Base-by-base conservation (phyloP, 2,888 invertebrate species). In the Agrochola lota region DNA sequence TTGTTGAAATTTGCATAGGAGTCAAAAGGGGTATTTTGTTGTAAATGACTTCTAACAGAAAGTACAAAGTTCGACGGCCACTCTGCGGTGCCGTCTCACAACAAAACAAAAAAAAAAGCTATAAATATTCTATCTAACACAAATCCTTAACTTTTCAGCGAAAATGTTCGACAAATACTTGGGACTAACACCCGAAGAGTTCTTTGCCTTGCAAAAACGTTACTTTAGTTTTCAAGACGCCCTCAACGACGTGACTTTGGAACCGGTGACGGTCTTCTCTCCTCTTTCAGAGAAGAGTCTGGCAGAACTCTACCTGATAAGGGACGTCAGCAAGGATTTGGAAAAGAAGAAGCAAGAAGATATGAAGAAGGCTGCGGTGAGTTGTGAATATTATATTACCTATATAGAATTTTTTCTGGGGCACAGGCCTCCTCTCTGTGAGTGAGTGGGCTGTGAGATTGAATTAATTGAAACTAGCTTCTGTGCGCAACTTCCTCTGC, bases 301-400 rank as follows among this genome's bases (percentile, higher is more conserved):
- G 0, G 87, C 91, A 0, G 94, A 95, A 63, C 62, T 96, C 26
- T 17, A 83, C 0, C 87, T 96, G 12, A 94, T 94, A 15, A 91
- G 96, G 40, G 93, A 93, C 71, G 91, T 95, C 46, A 95, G 94
- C 81, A 81, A 63, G 43, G 89, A 91, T 0, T 77, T 96, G 71
- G 94, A 94, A 89, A 83, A 73, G 71, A 95, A 95, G 83, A 95
- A 95, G 55, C 91, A 93, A 0, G 95, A 95, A 0, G 95, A 95
- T 3, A 77, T 94, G 11, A 91, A 80, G 66, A 95, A 91, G 68
- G 93, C 91, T 1, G 90, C 89, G 77, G 93, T 93, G 71, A 90
- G 89, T 81, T 43, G 23, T 52, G 52, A 20, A 30, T 30, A 30
- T 30, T 30, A 30, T 30, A 30, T 30, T 30, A n/a, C n/a, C n/a